A percentile compares a stretch with the other conserved stretches of the same genome.
Conservation (phyloP, 2,797 vertebrate genomes). For the Remorina albescens region DNA sequence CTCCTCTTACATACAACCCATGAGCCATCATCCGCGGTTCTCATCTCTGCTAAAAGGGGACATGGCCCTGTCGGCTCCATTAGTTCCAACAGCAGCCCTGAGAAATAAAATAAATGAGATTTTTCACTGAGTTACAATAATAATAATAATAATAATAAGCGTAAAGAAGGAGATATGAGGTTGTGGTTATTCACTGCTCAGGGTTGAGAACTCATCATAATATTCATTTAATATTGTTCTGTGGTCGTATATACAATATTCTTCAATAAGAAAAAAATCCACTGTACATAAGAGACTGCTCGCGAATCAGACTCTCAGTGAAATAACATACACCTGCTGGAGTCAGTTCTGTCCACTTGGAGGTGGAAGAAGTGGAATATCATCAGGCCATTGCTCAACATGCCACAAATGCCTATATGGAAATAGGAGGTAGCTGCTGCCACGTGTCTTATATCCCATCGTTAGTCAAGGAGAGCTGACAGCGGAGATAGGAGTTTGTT, state of each 20-base stretch:
- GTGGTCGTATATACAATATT: neutral
- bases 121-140: slow-evolving; percentile 38
- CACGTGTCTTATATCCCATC: slow-evolving; percentile 24
- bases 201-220: neutral
- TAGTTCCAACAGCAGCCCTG: slow-evolving; percentile 53
- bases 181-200: slow-evolving; percentile 52
- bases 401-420: slow-evolving; percentile 45
- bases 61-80: slow-evolving; percentile 55
- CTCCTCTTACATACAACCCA: slow-evolving; percentile 35
- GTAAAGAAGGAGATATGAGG: slow-evolving; percentile 24
- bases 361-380: neutral
- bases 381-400: slow-evolving; percentile 29
- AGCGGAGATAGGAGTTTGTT: slow-evolving; percentile 43
- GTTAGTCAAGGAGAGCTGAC: slow-evolving; percentile 39
- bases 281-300: slow-evolving; percentile 30
- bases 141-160: slow-evolving; percentile 41
- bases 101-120: slow-evolving; percentile 61
- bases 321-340: slow-evolving; percentile 20
- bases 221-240: neutral
- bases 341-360: slow-evolving; percentile 7
- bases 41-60: slow-evolving; percentile 67
- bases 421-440: slow-evolving; percentile 28
- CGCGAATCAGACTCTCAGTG: slow-evolving; percentile 42
- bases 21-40: slow-evolving; percentile 45
- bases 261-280: slow-evolving; percentile 2